Percentiles rank a stretch among this genome's conserved stretches.
phyloP scores from a whole-genome alignment of 2,113 vertebrate genomes.

The Axis porcinus region DNA sequence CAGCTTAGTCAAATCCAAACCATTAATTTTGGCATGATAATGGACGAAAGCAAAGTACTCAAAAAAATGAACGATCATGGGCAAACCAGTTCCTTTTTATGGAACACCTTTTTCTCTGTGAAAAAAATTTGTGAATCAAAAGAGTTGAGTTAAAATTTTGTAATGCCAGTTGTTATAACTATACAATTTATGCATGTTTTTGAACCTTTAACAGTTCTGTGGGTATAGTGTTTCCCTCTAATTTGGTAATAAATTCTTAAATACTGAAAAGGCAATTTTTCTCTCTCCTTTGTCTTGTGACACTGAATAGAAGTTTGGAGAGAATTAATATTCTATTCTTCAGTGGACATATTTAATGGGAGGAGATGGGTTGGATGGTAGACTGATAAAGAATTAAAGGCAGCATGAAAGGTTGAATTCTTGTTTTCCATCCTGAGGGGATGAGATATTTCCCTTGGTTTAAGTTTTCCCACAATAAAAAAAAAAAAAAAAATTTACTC shows the following conservation, averaged over 20 bases:
- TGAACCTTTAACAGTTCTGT: background rate
- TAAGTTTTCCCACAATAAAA: background rate
- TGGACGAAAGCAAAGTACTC: background rate
- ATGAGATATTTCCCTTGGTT: background rate
- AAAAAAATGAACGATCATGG: background rate
- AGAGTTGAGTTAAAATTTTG: background rate
- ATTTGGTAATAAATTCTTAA: background rate
- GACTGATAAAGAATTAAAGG: background rate
- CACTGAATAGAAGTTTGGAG: background rate
- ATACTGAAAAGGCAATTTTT: background rate
- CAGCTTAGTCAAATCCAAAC: background rate
- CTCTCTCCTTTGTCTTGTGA: background rate
- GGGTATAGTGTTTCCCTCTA: background rate
- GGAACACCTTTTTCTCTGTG: background rate
- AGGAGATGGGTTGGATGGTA: background rate
- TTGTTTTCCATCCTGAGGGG: background rate
- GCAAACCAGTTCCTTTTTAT: background rate
- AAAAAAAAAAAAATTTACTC: background rate
- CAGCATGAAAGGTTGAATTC: background rate
- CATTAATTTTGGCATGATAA: background rate
- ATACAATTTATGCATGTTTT: background rate
- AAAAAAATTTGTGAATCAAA: background rate
- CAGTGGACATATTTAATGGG: background rate
- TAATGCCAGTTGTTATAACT: background rate
- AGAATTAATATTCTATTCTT: background rate